Conservation (phyloP, 2,113 vertebrate species). For the Archocentrus centrarchus region DNA sequence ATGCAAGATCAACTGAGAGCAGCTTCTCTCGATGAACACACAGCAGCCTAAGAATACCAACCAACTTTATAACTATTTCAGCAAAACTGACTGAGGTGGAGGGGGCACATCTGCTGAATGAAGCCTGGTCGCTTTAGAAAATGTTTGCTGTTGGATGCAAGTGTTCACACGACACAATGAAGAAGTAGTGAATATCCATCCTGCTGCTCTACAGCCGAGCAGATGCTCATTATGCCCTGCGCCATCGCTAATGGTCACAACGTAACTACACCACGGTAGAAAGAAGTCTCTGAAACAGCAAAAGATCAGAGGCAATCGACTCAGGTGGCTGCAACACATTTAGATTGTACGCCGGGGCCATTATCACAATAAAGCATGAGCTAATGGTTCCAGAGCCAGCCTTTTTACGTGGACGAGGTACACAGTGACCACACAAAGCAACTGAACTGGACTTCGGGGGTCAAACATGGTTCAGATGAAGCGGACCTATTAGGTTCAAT, state of each 20-base stretch:
- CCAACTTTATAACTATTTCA: not conserved
- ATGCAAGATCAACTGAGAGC: not conserved
- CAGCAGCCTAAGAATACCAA: not conserved
- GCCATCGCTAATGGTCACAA: not conserved
- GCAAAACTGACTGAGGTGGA: too few relatives aligned
- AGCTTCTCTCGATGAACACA: not conserved
- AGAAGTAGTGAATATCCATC: not conserved
- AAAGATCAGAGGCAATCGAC: too few relatives aligned
- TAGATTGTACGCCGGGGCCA: not conserved
- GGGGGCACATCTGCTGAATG: too few relatives aligned
- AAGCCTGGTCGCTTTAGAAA: too few relatives aligned
- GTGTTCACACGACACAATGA: too few relatives aligned
- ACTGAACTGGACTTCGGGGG: not conserved
- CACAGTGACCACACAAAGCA: not conserved
- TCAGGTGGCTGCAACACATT: not conserved
- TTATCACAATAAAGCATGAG: not conserved
- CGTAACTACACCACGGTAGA: too few relatives aligned
- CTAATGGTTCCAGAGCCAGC: not conserved
- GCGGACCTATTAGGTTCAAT: not conserved
- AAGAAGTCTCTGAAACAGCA: not conserved
- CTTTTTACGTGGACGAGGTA: not conserved
- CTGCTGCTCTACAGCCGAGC: not conserved
- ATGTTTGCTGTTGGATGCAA: too few relatives aligned
- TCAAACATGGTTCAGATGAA: not conserved
- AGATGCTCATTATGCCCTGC: rapidly evolving